These are phyloP conservation scores for Torymus tubicola DNA, from an alignment of 2,888 invertebrate species.

Conservation along the genomic window DNA sequence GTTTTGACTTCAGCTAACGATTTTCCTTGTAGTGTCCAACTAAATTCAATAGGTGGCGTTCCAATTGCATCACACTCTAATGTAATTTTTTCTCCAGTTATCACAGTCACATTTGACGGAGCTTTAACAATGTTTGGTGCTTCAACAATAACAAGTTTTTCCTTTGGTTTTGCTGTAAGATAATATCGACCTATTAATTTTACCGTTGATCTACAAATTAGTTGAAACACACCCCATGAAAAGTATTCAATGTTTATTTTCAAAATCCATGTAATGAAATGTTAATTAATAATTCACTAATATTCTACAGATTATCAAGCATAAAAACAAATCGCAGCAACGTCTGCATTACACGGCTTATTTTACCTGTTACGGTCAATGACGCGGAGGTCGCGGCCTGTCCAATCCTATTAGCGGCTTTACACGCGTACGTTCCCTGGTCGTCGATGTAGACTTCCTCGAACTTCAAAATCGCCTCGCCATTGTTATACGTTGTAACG, in stretches of 20 bases:
- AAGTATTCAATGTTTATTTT: no score
- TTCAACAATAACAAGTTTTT: conserved; percentile 75
- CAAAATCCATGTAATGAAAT: no score
- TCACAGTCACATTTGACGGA: conserved; percentile 84
- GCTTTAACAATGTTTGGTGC: conserved; percentile 81
- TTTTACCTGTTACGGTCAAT: conserved; percentile 79
- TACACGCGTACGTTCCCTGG: conserved; percentile 84
- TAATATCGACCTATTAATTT: background rate
- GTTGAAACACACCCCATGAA: no score
- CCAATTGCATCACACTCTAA: conserved; percentile 84
- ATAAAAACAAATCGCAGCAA: no score
- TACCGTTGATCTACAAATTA: no score
- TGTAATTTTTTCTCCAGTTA: conserved; percentile 85
- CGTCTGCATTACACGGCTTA: no score
- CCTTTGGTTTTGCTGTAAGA: conserved; percentile 66
- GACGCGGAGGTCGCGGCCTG: conserved; percentile 82
- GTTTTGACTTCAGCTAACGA: conserved; percentile 80
- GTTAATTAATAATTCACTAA: no score
- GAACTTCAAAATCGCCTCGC: conserved; percentile 85
- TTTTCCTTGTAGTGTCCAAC: conserved; percentile 84
- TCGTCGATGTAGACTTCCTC: conserved; percentile 83
- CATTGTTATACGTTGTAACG: conserved; percentile 88
- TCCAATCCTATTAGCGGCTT: conserved; percentile 83
- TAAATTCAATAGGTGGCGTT: conserved; percentile 81
- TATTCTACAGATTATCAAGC: no score